Conservation (phyloP, 2,888 invertebrate species). For the Hirtodrosophila cameraria region DNA sequence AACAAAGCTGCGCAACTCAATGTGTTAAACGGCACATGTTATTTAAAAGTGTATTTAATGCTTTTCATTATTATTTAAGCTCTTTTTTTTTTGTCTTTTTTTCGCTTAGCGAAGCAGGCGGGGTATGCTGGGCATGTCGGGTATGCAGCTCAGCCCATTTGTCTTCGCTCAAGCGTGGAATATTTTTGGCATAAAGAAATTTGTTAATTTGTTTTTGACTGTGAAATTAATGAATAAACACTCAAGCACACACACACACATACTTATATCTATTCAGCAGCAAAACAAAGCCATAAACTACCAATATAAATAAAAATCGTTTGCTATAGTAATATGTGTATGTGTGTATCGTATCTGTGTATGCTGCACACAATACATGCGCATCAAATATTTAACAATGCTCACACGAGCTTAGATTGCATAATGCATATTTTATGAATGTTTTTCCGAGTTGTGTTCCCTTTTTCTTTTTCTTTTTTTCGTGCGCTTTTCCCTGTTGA, state of each 20-base stretch:
- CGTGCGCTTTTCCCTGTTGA: conserved; percentile 42
- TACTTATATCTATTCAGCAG: conserved; percentile 9
- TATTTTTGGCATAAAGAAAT: conserved; percentile 74
- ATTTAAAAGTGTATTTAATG: conserved; percentile 70
- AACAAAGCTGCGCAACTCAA: conserved; percentile 59
- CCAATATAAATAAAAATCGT: conserved; percentile 56
- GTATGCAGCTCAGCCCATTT: conserved; percentile 64
- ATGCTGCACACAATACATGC: conserved; percentile 65
- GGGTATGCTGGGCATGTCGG: too few relatives aligned
- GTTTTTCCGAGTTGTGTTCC: conserved; percentile 58
- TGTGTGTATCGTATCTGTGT: conserved; percentile 44
- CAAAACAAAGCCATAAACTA: conserved; percentile 68
- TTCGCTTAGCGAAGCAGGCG: not conserved
- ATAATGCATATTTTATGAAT: conserved; percentile 84
- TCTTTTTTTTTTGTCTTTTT: conserved; percentile 34
- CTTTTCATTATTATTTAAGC: conserved; percentile 5
- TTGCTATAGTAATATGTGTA: conserved; percentile 14
- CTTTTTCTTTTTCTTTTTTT: conserved; percentile 18
- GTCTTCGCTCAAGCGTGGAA: conserved; percentile 77
- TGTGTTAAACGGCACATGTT: conserved; percentile 82
- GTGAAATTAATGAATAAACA: conserved; percentile 65
- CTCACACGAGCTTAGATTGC: conserved; percentile 85
- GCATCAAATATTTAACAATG: conserved; percentile 83
- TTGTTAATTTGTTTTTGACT: conserved; percentile 68
- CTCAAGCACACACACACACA: conserved; percentile 3